Conservation (phyloP, 2,113 vertebrate genomes). For the Bettongia penicillata region DNA sequence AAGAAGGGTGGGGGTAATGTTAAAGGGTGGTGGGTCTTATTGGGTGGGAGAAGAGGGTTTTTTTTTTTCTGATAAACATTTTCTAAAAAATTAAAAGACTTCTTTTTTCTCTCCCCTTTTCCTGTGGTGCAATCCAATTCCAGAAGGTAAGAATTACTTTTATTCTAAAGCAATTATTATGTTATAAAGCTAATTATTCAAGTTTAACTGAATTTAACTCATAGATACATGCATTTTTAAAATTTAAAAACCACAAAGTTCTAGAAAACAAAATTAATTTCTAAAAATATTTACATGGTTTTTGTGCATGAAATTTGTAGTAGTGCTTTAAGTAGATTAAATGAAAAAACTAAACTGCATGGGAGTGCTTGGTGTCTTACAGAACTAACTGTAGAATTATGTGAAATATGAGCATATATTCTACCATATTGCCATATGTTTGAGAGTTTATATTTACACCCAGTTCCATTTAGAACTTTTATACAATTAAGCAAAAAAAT, state of each 20-base stretch:
- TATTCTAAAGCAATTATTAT: conserved; percentile 68
- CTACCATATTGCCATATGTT: too few relatives aligned
- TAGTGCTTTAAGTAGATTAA: neutral
- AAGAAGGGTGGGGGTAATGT: neutral
- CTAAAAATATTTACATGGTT: neutral
- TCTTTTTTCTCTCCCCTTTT: conserved; percentile 77
- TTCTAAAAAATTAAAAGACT: conserved; percentile 81
- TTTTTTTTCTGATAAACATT: conserved; percentile 52
- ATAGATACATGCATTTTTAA: conserved; percentile 41
- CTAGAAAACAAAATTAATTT: conserved; percentile 32
- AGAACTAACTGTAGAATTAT: fast-evolving
- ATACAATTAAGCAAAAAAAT: neutral
- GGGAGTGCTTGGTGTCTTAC: neutral
- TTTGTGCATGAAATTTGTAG: conserved; percentile 55
- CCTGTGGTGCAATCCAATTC: conserved; percentile 83
- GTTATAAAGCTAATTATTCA: conserved; percentile 42
- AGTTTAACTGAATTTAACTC: conserved; percentile 52
- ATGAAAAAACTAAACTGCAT: conserved; percentile 3
- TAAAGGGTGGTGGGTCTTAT: conserved; percentile 44
- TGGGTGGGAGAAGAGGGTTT: conserved; percentile 54
- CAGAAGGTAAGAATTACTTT: conserved; percentile 88
- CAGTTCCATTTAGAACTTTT: neutral
- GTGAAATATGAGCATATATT: neutral
- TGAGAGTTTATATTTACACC: neutral
- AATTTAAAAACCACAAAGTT: neutral